Percentiles rank a stretch among this genome's conserved stretches.
These are phyloP conservation scores for Phorcus lineatus DNA, from an alignment of 2,888 invertebrate species.

Conservation along the genomic window DNA sequence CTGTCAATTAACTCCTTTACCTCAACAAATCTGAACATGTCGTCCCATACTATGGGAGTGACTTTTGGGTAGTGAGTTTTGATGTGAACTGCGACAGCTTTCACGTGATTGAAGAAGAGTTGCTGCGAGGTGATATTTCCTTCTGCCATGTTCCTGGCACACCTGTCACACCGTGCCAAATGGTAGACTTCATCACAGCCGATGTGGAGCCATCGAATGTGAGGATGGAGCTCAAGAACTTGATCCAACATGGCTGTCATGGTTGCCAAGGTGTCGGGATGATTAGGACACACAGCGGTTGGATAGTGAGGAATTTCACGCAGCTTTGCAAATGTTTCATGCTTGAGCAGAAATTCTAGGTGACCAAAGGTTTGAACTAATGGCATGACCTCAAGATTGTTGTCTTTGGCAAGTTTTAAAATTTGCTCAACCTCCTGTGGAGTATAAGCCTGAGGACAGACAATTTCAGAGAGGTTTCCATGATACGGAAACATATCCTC, in stretches of 20 bases:
- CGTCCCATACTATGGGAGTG: conserved; percentile 86
- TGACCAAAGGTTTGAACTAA: conserved; percentile 91
- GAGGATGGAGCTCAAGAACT: conserved; percentile 81
- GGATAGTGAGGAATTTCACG: conserved; percentile 81
- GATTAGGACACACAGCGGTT: conserved; percentile 84
- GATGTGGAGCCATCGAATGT: conserved; percentile 82
- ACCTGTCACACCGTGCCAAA: conserved; percentile 75
- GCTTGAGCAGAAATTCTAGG: conserved; percentile 87
- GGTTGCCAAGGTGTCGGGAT: conserved; percentile 77
- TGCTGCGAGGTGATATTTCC: conserved; percentile 65
- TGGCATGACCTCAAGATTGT: conserved; percentile 84
- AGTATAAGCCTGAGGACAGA: conserved; percentile 82
- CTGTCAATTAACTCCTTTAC: conserved; percentile 74
- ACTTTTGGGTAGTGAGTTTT: conserved; percentile 79
- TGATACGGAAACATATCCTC: conserved; percentile 91
- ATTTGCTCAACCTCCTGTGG: conserved; percentile 77
- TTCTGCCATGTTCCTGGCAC: conserved; percentile 67
- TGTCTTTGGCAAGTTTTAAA: conserved; percentile 80
- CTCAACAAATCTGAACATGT: conserved; percentile 81
- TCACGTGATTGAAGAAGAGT: conserved; percentile 72
- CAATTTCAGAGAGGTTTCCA: conserved; percentile 79
- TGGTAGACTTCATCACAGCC: conserved; percentile 89
- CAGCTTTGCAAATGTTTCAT: conserved; percentile 81
- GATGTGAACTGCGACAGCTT: conserved; percentile 78
- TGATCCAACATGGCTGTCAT: conserved; percentile 85